phyloP scores from a whole-genome alignment of 2,888 invertebrate species.

The Drosophila nigricruria region DNA sequence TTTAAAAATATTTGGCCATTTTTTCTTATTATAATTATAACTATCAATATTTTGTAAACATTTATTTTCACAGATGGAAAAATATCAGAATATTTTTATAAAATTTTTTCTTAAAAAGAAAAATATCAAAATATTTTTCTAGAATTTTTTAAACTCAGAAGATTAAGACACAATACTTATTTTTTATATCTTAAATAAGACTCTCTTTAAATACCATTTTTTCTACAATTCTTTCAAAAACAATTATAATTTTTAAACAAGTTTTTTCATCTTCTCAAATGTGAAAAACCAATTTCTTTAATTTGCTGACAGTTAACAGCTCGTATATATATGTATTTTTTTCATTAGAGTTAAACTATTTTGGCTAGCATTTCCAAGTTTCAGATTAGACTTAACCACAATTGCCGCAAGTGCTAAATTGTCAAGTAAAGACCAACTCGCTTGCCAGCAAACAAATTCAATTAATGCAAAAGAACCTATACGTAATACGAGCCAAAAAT shows the following conservation, averaged over 20 bases:
- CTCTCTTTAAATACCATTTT: too few relatives aligned
- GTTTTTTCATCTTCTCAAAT: too few relatives aligned
- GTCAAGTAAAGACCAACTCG: constrained; percentile 28
- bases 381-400: constrained; percentile 40
- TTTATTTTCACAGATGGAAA: too few relatives aligned
- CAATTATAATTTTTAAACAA: neutral
- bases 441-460: constrained; percentile 70
- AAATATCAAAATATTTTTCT: too few relatives aligned
- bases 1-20: too few relatives aligned
- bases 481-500: constrained; percentile 40
- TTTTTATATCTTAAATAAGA: too few relatives aligned
- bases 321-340: constrained; percentile 22
- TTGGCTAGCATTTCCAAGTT: constrained; percentile 33
- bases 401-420: constrained; percentile 67
- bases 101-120: too few relatives aligned
- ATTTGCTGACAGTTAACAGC: constrained; percentile 12
- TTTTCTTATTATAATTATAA: too few relatives aligned
- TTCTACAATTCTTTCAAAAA: neutral
- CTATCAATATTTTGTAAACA: too few relatives aligned
- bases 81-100: too few relatives aligned
- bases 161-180: too few relatives aligned
- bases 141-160: too few relatives aligned
- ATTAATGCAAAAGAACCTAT: constrained; percentile 63
- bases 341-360: constrained; percentile 36
- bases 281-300: neutral